These are phyloP conservation scores for Brevimyrus niger DNA, from an alignment of 2,113 vertebrate genomes.

Conservation along the genomic window DNA sequence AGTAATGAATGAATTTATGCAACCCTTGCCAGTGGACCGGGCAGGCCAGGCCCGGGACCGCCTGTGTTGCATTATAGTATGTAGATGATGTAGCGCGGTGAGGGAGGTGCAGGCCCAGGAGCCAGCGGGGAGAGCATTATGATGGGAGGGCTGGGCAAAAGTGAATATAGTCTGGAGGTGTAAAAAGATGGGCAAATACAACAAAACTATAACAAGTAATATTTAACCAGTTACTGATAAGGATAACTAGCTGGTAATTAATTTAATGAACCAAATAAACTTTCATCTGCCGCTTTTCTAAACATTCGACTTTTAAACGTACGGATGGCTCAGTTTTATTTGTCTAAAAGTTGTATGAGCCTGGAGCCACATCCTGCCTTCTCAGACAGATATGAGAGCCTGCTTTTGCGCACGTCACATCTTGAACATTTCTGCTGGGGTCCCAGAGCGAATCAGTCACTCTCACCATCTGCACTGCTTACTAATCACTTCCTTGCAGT, in stretches of 20 bases:
- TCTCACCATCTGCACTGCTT: no score
- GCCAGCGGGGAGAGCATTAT: background rate
- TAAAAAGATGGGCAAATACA: background rate
- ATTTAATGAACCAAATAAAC: background rate
- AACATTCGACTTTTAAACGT: no score
- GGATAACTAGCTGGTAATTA: background rate
- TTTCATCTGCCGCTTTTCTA: background rate
- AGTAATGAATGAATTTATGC: background rate
- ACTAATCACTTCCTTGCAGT: no score
- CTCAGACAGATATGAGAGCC: background rate
- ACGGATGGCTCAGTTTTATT: background rate
- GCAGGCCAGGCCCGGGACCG: background rate
- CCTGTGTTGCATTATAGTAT: no score
- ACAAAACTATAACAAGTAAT: background rate
- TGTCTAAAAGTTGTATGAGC: background rate
- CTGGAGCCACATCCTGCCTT: background rate
- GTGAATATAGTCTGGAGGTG: background rate
- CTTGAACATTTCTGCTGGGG: background rate
- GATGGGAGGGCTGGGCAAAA: background rate
- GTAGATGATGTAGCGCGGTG: background rate
- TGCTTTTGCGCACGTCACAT: background rate
- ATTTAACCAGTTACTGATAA: background rate
- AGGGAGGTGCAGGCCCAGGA: background rate
- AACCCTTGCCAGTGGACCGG: background rate
- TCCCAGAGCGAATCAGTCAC: no score